A percentile compares a stretch with the other conserved stretches of the same genome.
Conservation (phyloP, 2,113 vertebrate genomes). For the Anser cygnoides region DNA sequence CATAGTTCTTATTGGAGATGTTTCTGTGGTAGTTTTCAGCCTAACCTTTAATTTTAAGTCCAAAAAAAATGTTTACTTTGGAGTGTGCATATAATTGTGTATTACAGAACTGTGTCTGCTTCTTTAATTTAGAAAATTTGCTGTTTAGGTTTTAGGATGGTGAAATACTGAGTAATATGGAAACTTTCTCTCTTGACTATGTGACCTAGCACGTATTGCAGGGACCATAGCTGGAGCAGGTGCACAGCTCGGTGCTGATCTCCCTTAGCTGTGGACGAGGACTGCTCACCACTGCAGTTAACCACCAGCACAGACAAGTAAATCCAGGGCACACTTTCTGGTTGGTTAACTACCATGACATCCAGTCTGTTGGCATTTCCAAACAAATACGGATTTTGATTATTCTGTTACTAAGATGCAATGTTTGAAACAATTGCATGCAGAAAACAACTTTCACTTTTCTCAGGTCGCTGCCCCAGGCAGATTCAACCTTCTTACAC, state of each 20-base stretch:
- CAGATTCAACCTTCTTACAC: background rate
- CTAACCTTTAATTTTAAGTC: background rate
- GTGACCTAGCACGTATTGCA: background rate
- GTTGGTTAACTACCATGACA: background rate
- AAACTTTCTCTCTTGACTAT: background rate
- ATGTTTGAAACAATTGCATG: background rate
- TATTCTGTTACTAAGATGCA: background rate
- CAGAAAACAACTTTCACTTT: background rate
- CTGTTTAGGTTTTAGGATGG: background rate
- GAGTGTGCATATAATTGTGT: background rate
- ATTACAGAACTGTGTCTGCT: background rate
- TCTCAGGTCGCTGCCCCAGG: background rate
- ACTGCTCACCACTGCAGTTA: background rate
- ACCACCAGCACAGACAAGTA: background rate
- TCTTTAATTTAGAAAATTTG: background rate
- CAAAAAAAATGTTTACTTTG: background rate
- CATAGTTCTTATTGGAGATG: background rate
- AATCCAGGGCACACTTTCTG: background rate
- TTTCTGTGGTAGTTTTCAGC: background rate
- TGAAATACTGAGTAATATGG: background rate
- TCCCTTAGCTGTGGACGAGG: background rate
- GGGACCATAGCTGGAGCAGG: background rate
- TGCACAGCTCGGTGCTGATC: background rate
- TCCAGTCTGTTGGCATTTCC: background rate
- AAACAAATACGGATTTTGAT: accelerated